A percentile compares a stretch with the other conserved stretches of the same genome.
phyloP scores from a whole-genome alignment of 2,113 vertebrate species.

The Gallinago media region DNA sequence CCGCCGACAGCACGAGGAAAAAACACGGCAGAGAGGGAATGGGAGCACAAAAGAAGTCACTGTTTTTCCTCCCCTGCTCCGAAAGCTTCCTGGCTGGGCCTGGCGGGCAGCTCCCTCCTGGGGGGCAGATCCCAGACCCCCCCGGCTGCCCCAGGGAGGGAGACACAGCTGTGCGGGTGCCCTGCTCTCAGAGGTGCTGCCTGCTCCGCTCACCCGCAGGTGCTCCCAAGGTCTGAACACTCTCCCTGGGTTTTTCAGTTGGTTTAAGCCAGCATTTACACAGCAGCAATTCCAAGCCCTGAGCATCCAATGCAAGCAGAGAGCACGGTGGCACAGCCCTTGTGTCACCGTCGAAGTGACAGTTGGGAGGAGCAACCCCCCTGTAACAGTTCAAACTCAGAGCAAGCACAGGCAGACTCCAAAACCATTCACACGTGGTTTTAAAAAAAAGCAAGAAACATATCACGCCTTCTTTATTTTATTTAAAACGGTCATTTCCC shows the following conservation, averaged over 20 bases:
- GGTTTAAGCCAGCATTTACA: background rate
- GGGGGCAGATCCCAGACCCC: background rate
- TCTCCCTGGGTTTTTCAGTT: background rate
- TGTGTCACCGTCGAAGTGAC: fast-evolving
- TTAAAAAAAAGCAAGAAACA: background rate
- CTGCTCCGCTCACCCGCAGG: background rate
- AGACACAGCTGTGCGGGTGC: background rate
- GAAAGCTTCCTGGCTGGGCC: background rate
- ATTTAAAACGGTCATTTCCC: background rate
- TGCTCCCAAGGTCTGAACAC: background rate
- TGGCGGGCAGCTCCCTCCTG: slow-evolving; percentile 55
- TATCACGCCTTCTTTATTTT: background rate
- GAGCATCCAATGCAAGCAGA: background rate
- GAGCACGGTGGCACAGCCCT: background rate
- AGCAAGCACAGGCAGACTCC: background rate
- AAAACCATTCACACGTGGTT: background rate
- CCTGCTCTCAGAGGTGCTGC: background rate
- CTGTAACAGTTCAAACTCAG: background rate
- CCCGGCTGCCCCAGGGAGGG: background rate
- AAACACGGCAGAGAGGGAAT: background rate
- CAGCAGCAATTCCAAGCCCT: background rate
- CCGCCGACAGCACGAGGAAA: background rate
- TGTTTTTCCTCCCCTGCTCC: background rate
- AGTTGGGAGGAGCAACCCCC: background rate
- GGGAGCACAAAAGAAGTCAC: background rate